Percentiles rank a stretch among this genome's conserved stretches.
phyloP scores from a whole-genome alignment of 2,888 invertebrate species.

The Cybosia mesomella region DNA sequence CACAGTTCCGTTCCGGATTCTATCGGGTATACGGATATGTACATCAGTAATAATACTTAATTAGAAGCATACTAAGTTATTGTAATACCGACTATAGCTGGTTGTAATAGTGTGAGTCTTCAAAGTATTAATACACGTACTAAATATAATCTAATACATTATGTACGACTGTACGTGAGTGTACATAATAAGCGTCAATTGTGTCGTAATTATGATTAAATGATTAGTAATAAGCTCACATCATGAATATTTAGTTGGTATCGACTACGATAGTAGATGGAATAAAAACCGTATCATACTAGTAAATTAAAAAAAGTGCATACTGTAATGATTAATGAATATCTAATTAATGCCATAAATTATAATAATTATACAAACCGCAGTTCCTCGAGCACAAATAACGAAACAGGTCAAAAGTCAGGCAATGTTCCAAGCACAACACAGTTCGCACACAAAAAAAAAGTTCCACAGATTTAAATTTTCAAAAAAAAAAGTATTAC shows the following conservation, averaged over 20 bases:
- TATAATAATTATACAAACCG: conserved; percentile 63
- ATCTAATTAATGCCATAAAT: conserved; percentile 16
- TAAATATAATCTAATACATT: neutral
- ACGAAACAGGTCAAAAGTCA: conserved; percentile 59
- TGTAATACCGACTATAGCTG: neutral
- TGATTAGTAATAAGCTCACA: neutral
- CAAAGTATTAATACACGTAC: neutral
- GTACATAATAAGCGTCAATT: conserved; percentile 6
- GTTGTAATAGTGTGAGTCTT: neutral
- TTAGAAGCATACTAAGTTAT: conserved; percentile 1
- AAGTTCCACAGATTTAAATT: conserved; percentile 59
- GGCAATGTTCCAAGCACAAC: conserved; percentile 52
- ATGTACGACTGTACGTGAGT: neutral
- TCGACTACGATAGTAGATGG: neutral
- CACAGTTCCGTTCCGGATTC: conserved; percentile 41
- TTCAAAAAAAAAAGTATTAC: conserved; percentile 40
- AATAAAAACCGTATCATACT: neutral
- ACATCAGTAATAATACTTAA: conserved; percentile 16
- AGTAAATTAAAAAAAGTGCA: neutral
- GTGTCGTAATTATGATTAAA: conserved; percentile 9
- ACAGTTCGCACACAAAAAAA: conserved; percentile 42
- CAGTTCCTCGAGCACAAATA: conserved; percentile 60
- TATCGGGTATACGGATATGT: conserved; percentile 18
- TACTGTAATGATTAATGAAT: neutral
- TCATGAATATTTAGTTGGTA: conserved; percentile 13